These are phyloP conservation scores for Nettapus auritus DNA, from an alignment of 2,113 vertebrate species.

Conservation along the genomic window DNA sequence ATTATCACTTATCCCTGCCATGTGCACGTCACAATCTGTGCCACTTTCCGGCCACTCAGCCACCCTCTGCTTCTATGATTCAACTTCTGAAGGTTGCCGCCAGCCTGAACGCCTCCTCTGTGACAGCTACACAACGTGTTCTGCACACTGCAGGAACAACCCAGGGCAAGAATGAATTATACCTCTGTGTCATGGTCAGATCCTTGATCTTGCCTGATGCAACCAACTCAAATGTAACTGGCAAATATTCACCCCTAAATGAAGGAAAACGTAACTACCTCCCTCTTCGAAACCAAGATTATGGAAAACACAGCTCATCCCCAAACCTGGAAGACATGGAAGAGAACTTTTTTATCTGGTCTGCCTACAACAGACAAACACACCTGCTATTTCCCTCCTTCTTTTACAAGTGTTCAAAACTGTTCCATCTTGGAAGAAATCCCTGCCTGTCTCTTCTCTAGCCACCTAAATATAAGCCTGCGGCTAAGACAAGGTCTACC, in stretches of 20 bases:
- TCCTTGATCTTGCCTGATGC: neutral
- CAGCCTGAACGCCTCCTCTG: neutral
- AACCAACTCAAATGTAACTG: neutral
- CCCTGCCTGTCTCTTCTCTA: neutral
- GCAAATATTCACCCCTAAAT: neutral
- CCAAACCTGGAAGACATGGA: neutral
- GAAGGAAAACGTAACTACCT: neutral
- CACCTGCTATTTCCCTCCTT: neutral
- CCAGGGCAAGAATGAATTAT: neutral
- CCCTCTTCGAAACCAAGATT: neutral
- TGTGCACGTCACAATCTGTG: constrained; percentile 16
- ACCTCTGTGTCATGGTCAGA: neutral
- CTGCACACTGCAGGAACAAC: fast-evolving
- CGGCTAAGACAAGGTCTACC: neutral
- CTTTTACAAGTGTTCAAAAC: neutral
- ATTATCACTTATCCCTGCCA: constrained; percentile 21
- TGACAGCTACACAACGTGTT: neutral
- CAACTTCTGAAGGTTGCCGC: constrained; percentile 8
- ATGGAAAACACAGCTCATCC: neutral
- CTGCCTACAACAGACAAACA: neutral
- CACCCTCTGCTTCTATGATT: constrained; percentile 14
- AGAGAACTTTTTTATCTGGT: neutral
- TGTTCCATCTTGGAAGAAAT: neutral
- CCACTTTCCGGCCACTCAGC: constrained; percentile 29
- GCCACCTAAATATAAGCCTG: neutral